These are phyloP conservation scores for Isichthys henryi DNA, from an alignment of 2,113 vertebrate species.

Conservation along the genomic window DNA sequence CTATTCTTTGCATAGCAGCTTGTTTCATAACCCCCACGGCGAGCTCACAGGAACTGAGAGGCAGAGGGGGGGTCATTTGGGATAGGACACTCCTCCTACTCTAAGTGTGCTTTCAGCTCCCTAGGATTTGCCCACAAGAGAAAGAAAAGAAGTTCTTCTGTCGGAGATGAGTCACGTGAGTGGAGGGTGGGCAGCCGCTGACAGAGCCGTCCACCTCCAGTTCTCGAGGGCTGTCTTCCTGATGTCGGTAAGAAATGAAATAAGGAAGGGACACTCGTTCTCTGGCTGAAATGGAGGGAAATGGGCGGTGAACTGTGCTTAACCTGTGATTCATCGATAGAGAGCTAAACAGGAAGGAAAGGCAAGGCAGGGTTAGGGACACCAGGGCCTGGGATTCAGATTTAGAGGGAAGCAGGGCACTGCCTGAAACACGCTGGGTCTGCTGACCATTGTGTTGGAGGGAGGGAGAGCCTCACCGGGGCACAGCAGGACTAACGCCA, in stretches of 20 bases:
- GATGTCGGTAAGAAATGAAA: not conserved
- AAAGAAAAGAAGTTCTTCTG: not conserved
- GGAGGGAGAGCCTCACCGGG: not conserved
- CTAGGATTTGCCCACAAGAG: not conserved
- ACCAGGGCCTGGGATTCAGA: not conserved
- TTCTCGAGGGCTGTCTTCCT: not conserved
- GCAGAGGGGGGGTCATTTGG: not conserved
- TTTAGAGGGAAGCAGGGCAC: slow-evolving; percentile 4
- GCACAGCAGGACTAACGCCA: not conserved
- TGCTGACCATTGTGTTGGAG: slow-evolving; percentile 15
- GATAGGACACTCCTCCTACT: not conserved
- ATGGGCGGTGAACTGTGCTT: slow-evolving; percentile 9
- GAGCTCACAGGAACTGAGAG: not conserved
- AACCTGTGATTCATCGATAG: slow-evolving; percentile 22
- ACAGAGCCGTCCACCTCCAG: not conserved
- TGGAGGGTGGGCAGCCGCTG: not conserved
- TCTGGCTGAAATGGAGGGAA: not conserved
- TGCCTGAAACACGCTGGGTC: slow-evolving; percentile 4
- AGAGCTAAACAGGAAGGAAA: slow-evolving; percentile 40
- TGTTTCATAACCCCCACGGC: not conserved
- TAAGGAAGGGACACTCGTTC: not conserved
- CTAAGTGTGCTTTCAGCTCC: not conserved
- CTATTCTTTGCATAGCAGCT: not conserved
- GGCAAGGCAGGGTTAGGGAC: slow-evolving; percentile 30
- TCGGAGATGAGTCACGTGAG: not conserved